Conservation (phyloP, 2,888 invertebrate species). For the Leptothorax acervorum region DNA sequence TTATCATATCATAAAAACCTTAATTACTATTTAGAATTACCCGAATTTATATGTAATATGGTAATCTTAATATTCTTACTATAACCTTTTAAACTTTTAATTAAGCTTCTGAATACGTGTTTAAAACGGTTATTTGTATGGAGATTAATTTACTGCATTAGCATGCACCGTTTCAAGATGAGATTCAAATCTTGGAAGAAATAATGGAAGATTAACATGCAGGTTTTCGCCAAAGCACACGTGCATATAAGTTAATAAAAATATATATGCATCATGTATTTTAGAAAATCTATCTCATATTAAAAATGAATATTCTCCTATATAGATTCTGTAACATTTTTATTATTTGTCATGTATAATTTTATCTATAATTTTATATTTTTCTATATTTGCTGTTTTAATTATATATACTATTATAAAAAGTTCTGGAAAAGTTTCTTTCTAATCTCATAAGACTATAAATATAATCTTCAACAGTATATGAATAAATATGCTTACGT, state of each 20-base stretch:
- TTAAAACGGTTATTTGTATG: slow-evolving; percentile 10
- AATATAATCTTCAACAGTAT: background rate
- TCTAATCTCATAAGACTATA: background rate
- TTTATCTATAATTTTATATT: slow-evolving; percentile 1
- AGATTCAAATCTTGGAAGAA: background rate
- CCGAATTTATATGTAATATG: background rate
- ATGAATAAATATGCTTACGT: background rate
- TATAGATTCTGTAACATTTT: background rate
- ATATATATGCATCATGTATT: background rate
- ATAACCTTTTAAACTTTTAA: slow-evolving; percentile 4
- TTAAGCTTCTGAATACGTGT: background rate
- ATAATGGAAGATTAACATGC: background rate
- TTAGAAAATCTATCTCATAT: background rate
- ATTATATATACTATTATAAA: background rate
- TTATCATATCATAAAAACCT: background rate
- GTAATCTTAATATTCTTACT: background rate
- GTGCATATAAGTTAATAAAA: background rate
- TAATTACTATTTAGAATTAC: slow-evolving; percentile 1
- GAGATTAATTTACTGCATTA: slow-evolving; percentile 16
- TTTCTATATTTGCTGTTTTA: slow-evolving; percentile 6
- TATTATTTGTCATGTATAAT: background rate
- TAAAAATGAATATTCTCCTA: background rate
- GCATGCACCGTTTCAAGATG: slow-evolving; percentile 20
- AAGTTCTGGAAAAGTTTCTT: background rate
- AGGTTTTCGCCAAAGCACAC: background rate